Base-by-base conservation (phyloP, 2,797 vertebrate genomes). In the Pipistrellus kuhlii region DNA sequence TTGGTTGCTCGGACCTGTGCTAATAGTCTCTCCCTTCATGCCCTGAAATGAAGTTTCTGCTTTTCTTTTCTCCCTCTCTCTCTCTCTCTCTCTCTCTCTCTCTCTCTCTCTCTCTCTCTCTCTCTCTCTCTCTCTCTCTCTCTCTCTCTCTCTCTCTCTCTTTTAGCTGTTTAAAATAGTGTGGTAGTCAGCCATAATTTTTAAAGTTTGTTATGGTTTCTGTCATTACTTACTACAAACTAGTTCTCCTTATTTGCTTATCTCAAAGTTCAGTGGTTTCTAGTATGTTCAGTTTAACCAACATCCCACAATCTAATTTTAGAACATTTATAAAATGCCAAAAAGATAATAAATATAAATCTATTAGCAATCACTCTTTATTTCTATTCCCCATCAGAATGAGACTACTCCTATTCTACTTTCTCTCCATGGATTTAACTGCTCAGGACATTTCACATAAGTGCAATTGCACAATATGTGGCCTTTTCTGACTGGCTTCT, bases 131-230 rank as follows among this genome's bases (percentile, higher is more conserved):
- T 38, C 35, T 38, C 35, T 38, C 35, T 38, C 35, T 38, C 35
- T 38, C 35, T 38, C 35, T 38, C 35, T 38, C 35, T 38, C 35
- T 38, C 35, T 38, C 35, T 38, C 44, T 75, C 83, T 85, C 87
- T 66, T 10, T 68, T 30, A 30, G 55, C 72, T 85, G 20, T 59
- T 96, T 72, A 44, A 95, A 89, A 72, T 87, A 23, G 72, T 82
- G 32, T 64, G 27, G 27, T 87, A 13, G 15, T 76, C 27, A 41
- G 21, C 8, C 10, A 18, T 88, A 15, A 41, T 93, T 78, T 86
- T 62, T 11, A 86, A 77, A 7, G 27, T 85, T 80, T 96, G 6
- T 44, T 53, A 66, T 53, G 80, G 51, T 91, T 35, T 81, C 66
- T 72, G 32, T 71, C 68, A 38, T 90, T 69, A 64, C 83, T 89